These are phyloP conservation scores for Zaprionus davidi DNA, from an alignment of 1,140 invertebrate species.

Conservation along the genomic window DNA sequence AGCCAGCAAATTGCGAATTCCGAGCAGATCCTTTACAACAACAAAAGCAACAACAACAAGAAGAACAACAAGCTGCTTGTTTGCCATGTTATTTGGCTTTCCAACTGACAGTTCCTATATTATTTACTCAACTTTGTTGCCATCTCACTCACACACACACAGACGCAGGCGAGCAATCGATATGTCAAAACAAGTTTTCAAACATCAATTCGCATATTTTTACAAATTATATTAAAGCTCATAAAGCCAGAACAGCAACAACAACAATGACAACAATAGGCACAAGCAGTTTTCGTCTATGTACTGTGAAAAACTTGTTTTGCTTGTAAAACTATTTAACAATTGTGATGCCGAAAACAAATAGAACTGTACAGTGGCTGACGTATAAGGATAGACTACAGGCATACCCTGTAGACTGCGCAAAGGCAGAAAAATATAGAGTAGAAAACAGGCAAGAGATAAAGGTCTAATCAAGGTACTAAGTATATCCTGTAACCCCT, in stretches of 20 bases:
- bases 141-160: constrained; percentile 8
- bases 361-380: not conserved
- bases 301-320: constrained; percentile 76
- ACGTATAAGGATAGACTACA: not conserved
- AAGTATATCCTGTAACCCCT: too few species aligned
- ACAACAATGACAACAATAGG: constrained; percentile 34
- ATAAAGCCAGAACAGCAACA: constrained; percentile 50
- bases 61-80: constrained; percentile 24
- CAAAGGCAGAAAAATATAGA: not conserved
- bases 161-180: constrained; percentile 25
- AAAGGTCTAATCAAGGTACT: too few species aligned
- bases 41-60: constrained; percentile 24
- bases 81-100: constrained; percentile 5
- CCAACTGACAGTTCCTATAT: constrained; percentile 1
- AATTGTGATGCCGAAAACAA: constrained; percentile 61
- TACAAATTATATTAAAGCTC: constrained; percentile 78
- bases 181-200: constrained; percentile 69
- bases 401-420: not conserved
- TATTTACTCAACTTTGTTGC: not conserved
- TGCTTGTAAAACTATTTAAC: constrained; percentile 74
- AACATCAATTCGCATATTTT: constrained; percentile 81
- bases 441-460: too few species aligned
- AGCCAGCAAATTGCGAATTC: constrained; percentile 63
- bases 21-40: constrained; percentile 56
- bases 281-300: constrained; percentile 58